phyloP scores from a whole-genome alignment of 2,797 vertebrate species.

The Periophthalmus magnuspinnatus region DNA sequence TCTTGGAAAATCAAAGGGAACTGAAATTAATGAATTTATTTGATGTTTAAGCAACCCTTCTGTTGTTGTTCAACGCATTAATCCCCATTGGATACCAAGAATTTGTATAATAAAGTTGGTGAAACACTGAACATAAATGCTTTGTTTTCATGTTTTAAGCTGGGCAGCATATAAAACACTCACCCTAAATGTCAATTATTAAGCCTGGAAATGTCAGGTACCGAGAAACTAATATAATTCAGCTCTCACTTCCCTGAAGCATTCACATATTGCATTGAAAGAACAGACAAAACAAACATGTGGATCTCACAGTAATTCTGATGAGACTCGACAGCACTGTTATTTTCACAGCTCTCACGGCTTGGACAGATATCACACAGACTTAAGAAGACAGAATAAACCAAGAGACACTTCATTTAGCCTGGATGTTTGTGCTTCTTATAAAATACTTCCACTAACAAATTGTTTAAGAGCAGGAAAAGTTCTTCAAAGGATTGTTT shows the following conservation, averaged over 20 bases:
- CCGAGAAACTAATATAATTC: not conserved
- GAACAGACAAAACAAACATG: not conserved
- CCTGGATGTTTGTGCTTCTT: not conserved
- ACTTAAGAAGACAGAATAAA: not conserved
- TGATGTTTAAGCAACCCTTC: conserved; percentile 64
- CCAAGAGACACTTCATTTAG: not conserved
- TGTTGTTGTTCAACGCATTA: conserved; percentile 69
- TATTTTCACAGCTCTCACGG: not conserved
- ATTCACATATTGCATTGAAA: conserved; percentile 1
- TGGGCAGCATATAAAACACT: not conserved
- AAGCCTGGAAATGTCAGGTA: not conserved
- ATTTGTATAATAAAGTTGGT: conserved; percentile 85
- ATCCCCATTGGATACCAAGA: conserved; percentile 72
- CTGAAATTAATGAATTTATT: conserved; percentile 66
- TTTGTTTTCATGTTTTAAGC: not conserved
- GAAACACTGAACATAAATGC: conserved; percentile 48
- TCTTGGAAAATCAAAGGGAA: conserved; percentile 48
- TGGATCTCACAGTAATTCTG: not conserved
- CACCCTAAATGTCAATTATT: not conserved
- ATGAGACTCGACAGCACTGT: not conserved
- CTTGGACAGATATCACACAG: not conserved
- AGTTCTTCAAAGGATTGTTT: not conserved
- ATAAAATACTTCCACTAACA: not conserved
- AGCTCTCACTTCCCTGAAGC: not conserved
- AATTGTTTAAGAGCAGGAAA: not conserved